These are phyloP conservation scores for Hydropsyche tenuis DNA, from an alignment of 1,140 invertebrate genomes.

Conservation along the genomic window DNA sequence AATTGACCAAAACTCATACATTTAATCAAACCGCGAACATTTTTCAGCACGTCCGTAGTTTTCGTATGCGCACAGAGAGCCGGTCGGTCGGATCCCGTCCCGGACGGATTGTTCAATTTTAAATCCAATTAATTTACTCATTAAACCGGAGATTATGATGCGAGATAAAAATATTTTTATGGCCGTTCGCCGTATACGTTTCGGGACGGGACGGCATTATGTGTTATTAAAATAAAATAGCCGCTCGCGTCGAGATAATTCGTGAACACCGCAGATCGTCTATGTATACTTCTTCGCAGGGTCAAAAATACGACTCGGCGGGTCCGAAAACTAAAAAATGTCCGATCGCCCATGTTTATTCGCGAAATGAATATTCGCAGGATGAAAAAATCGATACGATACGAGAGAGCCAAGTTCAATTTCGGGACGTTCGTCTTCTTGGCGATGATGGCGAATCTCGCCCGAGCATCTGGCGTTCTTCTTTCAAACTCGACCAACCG, in stretches of 20 bases:
- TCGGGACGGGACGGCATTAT: constrained; percentile 45
- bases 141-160: constrained; percentile 49
- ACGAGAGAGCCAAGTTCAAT: background rate
- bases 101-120: constrained; percentile 49
- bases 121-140: constrained; percentile 52
- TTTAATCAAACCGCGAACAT: background rate
- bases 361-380: background rate
- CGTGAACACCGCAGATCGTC: constrained; percentile 46
- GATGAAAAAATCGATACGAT: background rate
- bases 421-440: background rate
- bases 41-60: background rate
- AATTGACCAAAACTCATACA: too few relatives aligned
- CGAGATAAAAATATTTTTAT: constrained; percentile 51
- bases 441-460: constrained; percentile 18
- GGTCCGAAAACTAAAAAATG: background rate
- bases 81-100: background rate
- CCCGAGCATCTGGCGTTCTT: constrained; percentile 7
- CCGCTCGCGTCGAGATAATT: constrained; percentile 36
- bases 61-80: background rate
- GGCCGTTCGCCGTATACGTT: constrained; percentile 42
- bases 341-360: too few relatives aligned
- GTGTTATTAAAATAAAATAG: constrained; percentile 49
- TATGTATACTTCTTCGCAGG: constrained; percentile 36
- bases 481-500: constrained; percentile 11
- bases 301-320: background rate